Conservation (phyloP, 1,140 invertebrate species). For the Drosophila pallidifrons region DNA sequence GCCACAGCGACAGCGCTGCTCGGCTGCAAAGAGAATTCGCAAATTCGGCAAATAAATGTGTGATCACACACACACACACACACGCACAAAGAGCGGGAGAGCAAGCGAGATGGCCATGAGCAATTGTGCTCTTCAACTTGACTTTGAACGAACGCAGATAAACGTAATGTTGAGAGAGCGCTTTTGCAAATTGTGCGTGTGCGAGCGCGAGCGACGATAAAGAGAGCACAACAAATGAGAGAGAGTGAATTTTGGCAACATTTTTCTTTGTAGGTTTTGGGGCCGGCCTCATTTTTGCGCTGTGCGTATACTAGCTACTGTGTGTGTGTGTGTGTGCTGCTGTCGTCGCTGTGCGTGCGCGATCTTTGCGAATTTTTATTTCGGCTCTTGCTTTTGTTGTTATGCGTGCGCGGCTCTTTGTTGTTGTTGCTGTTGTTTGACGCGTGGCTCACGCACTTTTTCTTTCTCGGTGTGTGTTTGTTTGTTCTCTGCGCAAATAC, state of each 20-base stretch:
- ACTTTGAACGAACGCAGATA: conserved; percentile 63
- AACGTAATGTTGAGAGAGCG: conserved; percentile 60
- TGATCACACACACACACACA: background rate
- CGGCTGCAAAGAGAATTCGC: conserved; percentile 51
- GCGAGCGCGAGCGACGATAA: background rate
- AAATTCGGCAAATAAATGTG: conserved; percentile 32
- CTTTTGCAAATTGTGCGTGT: conserved; percentile 38
- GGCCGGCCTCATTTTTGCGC: conserved; percentile 35
- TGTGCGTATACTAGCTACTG: background rate
- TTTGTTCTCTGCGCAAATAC: conserved; percentile 1
- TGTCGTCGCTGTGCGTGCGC: conserved; percentile 48
- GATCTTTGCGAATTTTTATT: conserved; percentile 40
- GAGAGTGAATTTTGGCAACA: conserved; percentile 66
- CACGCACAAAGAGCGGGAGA: background rate
- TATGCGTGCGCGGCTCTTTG: conserved; percentile 39
- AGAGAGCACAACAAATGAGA: conserved; percentile 2
- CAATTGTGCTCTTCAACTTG: conserved; percentile 76
- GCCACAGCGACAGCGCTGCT: conserved; percentile 7
- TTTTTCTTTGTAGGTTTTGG: conserved; percentile 31
- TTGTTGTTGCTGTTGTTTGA: conserved; percentile 32
- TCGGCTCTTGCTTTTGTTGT: conserved; percentile 13
- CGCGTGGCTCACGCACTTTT: conserved; percentile 55
- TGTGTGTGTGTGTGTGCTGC: conserved; percentile 3
- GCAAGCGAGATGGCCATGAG: conserved; percentile 13
- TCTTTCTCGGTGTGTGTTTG: background rate